A percentile compares a stretch with the other conserved stretches of the same genome.
These are phyloP conservation scores for Cotesia typhae DNA, from an alignment of 1,140 invertebrate genomes.

Conservation along the genomic window DNA sequence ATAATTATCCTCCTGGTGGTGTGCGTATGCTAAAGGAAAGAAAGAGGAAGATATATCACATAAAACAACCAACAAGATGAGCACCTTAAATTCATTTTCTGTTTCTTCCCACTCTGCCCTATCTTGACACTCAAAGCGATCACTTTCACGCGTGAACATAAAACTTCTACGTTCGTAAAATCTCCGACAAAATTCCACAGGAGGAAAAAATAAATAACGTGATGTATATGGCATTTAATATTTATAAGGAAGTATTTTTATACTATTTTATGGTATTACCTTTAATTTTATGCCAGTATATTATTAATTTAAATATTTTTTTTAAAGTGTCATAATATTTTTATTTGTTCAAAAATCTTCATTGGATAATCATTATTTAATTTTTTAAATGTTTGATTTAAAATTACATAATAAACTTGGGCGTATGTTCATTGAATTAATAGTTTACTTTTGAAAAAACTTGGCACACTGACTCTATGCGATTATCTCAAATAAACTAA, in stretches of 20 bases:
- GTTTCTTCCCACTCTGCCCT: conserved; percentile 5
- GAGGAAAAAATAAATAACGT: conserved; percentile 12
- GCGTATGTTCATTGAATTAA: too few relatives aligned
- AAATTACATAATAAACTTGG: too few relatives aligned
- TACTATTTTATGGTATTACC: conserved; percentile 3
- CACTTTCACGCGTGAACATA: conserved; percentile 27
- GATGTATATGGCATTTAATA: conserved; percentile 17
- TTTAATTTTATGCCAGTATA: not conserved
- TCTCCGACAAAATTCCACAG: conserved; percentile 12
- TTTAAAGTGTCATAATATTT: too few relatives aligned
- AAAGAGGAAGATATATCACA: not conserved
- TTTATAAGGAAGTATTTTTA: conserved; percentile 21
- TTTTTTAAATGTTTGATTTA: too few relatives aligned
- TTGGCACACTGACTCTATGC: too few relatives aligned
- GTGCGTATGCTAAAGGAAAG: not conserved
- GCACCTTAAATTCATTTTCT: conserved; percentile 34
- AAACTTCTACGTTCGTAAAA: conserved; percentile 21
- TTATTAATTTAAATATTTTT: too few relatives aligned
- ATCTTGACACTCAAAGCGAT: conserved; percentile 26
- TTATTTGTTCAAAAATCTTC: too few relatives aligned
- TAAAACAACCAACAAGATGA: conserved; percentile 10
- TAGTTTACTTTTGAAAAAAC: too few relatives aligned
- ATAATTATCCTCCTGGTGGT: conserved; percentile 33
- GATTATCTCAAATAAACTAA: too few relatives aligned
- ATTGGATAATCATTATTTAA: too few relatives aligned